Evolutionary conservation across 2,888 invertebrate genomes (phyloP), one percentile per base, ranked within the genome.

Genomic region (Labia minor): DNA sequence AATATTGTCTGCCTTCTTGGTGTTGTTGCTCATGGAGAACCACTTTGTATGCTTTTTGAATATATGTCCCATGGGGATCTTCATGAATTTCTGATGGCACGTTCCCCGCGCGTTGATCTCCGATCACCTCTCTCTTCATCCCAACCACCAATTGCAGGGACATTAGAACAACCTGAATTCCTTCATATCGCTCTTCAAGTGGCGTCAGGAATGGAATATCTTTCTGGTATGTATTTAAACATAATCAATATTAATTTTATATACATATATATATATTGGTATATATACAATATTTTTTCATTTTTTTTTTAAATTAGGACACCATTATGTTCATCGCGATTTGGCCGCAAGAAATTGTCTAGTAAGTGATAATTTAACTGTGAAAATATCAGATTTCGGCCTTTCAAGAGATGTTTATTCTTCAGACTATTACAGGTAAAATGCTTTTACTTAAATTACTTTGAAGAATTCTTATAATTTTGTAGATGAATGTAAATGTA

Each of bases 321-420:
- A 95, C 78, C 95, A 95, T 78, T 97, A 95, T 79, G 95, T 98
- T 0, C 99, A 99, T 78, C 85, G 96, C 73, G 98, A 98, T 77
- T 81, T 99, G 72, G 96, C 98, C 1, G 95, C 98, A 1, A 83
- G 98, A 72, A 99, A 99, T 78, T 95, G 97, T 77, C 82, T 99
- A 64, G 96, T 99, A 0, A 95, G 95, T 11, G 96, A 96, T 76
- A 90, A 92, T 76, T 83, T 96, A 72, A 88, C 90, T 63, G 94
- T 98, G 0, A 99, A 99, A 83, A 97, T 99, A 76, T 95, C 90
- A 66, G 96, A 97, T 80, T 97, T 98, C 80, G 97, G 96, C 61
- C 81, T 96, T 18, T 94, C 95, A 18, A 84, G 96, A 72, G 92
- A 94, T 76, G 92, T 94, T 77, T 92, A 92, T 75, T 92, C 93